Conservation (phyloP, 2,113 vertebrate genomes). For the Alethe diademata region DNA sequence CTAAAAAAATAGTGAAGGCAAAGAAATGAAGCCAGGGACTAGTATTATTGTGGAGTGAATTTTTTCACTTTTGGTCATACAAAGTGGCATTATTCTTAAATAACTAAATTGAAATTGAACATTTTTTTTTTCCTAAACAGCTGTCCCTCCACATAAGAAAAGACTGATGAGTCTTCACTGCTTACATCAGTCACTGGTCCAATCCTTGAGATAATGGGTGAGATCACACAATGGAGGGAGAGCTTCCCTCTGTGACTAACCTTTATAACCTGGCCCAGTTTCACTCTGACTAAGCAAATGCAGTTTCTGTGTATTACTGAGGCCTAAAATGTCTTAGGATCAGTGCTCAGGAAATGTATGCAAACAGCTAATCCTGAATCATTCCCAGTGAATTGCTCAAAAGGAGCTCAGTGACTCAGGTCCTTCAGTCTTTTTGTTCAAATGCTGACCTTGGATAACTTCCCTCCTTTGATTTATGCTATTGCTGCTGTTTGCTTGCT, state of each 20-base stretch:
- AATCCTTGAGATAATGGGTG: not conserved
- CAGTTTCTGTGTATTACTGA: not conserved
- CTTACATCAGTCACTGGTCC: not conserved
- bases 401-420: not conserved
- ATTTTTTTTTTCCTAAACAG: not conserved
- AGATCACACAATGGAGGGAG: not conserved
- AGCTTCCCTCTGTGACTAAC: not conserved
- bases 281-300: not conserved
- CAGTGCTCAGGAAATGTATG: not conserved
- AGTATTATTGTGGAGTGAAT: not conserved
- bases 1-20: not conserved
- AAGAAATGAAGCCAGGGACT: not conserved
- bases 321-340: not conserved
- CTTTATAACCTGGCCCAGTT: not conserved
- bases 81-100: not conserved
- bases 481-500: not conserved
- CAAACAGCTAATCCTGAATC: not conserved
- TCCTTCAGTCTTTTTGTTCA: not conserved
- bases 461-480: not conserved
- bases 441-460: accelerated
- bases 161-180: not conserved
- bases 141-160: not conserved
- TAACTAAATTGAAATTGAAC: not conserved
- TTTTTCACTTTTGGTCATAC: not conserved
- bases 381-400: not conserved